Percentiles rank a stretch among this genome's conserved stretches.
Conservation (phyloP, 2,888 invertebrate species). For the Lysandra bellargus region DNA sequence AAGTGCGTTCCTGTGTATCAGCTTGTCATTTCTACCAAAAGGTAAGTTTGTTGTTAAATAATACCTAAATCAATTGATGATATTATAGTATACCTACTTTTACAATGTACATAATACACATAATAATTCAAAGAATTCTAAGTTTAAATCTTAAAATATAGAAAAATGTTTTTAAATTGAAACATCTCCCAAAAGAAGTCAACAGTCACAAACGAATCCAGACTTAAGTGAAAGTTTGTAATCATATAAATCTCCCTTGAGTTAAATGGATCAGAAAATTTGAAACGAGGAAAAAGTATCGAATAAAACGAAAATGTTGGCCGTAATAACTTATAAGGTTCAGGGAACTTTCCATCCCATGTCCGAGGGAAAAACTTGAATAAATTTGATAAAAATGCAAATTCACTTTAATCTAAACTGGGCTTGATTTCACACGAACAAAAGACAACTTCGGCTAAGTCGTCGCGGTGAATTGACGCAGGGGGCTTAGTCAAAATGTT, state of each 20-base stretch:
- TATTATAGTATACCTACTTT: too few relatives aligned
- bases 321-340: slow-evolving; percentile 22
- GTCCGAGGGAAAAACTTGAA: slow-evolving; percentile 17
- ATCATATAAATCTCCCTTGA: slow-evolving; percentile 10
- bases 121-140: too few relatives aligned
- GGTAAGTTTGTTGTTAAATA: slow-evolving; percentile 58
- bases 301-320: slow-evolving; percentile 16
- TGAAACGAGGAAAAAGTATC: slow-evolving; percentile 22
- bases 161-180: not conserved
- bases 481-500: slow-evolving; percentile 34
- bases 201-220: not conserved
- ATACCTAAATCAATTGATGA: slow-evolving; percentile 40
- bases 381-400: slow-evolving; percentile 35
- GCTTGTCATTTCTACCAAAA: slow-evolving; percentile 81
- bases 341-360: slow-evolving; percentile 12
- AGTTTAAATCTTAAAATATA: too few relatives aligned
- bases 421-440: slow-evolving; percentile 57
- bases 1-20: slow-evolving; percentile 82
- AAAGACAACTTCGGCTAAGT: slow-evolving; percentile 54
- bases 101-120: too few relatives aligned
- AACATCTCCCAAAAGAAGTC: not conserved
- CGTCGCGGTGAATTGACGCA: slow-evolving; percentile 43
- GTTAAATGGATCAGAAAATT: slow-evolving; percentile 23
- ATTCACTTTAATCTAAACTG: slow-evolving; percentile 51
- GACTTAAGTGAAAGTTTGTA: not conserved